Conservation (phyloP, 2,113 vertebrate species). For the Pycnonotus jocosus region DNA sequence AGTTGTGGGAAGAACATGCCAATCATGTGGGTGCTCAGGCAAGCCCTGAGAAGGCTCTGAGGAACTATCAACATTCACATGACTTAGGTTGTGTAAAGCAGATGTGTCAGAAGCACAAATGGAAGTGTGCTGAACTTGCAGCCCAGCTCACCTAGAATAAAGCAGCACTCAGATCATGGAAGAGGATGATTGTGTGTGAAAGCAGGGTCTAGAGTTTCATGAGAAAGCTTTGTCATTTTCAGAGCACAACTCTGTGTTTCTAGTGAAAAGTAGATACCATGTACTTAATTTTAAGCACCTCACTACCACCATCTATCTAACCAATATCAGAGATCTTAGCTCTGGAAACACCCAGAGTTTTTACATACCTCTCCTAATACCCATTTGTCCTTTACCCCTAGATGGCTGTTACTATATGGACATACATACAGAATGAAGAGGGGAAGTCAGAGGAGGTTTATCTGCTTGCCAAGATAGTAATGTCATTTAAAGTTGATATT, state of each 20-base stretch:
- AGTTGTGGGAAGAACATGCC: not conserved
- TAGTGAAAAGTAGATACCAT: not conserved
- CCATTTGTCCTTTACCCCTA: not conserved
- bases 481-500: not conserved
- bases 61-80: not conserved
- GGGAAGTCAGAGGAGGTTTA: not conserved
- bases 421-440: not conserved
- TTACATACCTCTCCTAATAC: not conserved
- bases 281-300: not conserved
- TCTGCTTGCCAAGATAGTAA: not conserved
- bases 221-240: not conserved
- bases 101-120: not conserved
- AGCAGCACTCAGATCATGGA: not conserved
- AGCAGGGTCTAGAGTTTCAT: not conserved
- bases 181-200: not conserved
- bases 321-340: not conserved
- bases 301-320: not conserved
- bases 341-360: not conserved
- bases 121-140: not conserved
- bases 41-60: not conserved
- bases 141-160: not conserved
- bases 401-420: not conserved
- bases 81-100: not conserved
- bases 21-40: not conserved
- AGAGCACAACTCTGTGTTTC: not conserved